Conservation (phyloP, 2,797 vertebrate genomes). For the Clamator glandarius region DNA sequence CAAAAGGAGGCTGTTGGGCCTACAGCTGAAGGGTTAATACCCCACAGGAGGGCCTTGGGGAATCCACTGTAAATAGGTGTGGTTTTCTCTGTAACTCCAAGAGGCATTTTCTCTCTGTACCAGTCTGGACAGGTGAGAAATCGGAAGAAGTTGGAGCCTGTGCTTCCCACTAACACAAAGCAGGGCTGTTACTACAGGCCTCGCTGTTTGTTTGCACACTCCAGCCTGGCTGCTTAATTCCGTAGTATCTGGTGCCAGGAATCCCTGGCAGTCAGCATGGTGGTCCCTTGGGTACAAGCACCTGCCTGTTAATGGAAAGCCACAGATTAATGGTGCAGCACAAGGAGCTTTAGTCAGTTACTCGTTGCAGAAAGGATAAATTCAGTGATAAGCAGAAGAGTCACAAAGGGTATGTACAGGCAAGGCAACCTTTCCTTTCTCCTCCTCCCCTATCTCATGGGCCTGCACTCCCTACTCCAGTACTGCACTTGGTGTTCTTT, state of each 20-base stretch:
- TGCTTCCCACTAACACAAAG: constrained; percentile 71
- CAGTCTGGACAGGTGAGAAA: constrained; percentile 75
- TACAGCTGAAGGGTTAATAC: constrained; percentile 45
- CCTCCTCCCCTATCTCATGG: not conserved
- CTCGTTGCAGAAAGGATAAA: constrained; percentile 34
- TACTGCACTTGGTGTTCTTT: not conserved
- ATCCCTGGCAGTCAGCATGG: constrained; percentile 51
- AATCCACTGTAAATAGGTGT: constrained; percentile 64
- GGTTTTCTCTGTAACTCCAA: constrained; percentile 67
- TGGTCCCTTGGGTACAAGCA: constrained; percentile 56
- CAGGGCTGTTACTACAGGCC: constrained; percentile 54
- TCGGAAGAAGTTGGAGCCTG: constrained; percentile 65
- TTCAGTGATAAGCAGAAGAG: constrained; percentile 9
- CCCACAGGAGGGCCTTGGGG: constrained; percentile 43
- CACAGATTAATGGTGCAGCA: constrained; percentile 57
- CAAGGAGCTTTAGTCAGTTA: constrained; percentile 58
- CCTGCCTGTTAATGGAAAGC: constrained; percentile 73
- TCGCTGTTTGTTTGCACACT: constrained; percentile 59
- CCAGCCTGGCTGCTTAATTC: constrained; percentile 55
- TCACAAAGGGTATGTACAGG: not conserved
- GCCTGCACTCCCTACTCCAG: not conserved
- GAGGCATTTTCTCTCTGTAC: constrained; percentile 66
- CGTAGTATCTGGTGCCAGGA: constrained; percentile 30
- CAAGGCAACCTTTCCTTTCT: not conserved
- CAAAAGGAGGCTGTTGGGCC: not conserved